These are phyloP conservation scores for Sepioteuthis lessoniana DNA, from an alignment of 2,888 invertebrate genomes.

Conservation along the genomic window DNA sequence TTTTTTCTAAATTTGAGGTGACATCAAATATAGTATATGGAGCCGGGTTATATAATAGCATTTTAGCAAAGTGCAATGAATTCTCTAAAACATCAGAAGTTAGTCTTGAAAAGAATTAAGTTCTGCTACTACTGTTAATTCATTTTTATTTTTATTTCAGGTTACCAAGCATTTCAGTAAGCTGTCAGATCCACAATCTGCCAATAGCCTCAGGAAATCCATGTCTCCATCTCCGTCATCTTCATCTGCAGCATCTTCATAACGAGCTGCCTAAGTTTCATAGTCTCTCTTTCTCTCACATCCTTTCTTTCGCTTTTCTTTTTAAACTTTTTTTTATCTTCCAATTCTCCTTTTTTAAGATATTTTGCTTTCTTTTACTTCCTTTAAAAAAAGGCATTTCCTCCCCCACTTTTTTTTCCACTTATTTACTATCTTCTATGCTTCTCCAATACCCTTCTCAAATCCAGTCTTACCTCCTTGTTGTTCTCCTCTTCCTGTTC, in stretches of 20 bases:
- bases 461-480: background rate
- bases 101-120: too few species aligned
- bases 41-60: too few species aligned
- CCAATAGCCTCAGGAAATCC: conserved; percentile 61
- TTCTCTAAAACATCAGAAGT: too few species aligned
- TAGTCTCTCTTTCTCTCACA: background rate
- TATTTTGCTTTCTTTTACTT: background rate
- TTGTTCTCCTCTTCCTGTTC: background rate
- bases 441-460: background rate
- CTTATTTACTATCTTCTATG: background rate
- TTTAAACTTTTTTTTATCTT: too few species aligned
- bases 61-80: too few species aligned
- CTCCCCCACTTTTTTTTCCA: too few species aligned
- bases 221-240: conserved; percentile 62
- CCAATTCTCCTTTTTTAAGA: too few species aligned
- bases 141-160: conserved; percentile 51
- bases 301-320: too few species aligned
- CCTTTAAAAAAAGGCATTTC: too few species aligned
- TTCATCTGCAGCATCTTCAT: conserved; percentile 57
- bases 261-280: background rate
- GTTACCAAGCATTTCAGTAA: conserved; percentile 60
- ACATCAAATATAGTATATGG: too few species aligned
- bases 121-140: background rate
- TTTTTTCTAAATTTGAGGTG: too few species aligned
- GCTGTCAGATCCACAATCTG: conserved; percentile 55